Percentiles rank a stretch among this genome's conserved stretches.
Evolutionary conservation across 2,797 vertebrate genomes (phyloP).

Genomic region (Micrastur ruficollis): DNA sequence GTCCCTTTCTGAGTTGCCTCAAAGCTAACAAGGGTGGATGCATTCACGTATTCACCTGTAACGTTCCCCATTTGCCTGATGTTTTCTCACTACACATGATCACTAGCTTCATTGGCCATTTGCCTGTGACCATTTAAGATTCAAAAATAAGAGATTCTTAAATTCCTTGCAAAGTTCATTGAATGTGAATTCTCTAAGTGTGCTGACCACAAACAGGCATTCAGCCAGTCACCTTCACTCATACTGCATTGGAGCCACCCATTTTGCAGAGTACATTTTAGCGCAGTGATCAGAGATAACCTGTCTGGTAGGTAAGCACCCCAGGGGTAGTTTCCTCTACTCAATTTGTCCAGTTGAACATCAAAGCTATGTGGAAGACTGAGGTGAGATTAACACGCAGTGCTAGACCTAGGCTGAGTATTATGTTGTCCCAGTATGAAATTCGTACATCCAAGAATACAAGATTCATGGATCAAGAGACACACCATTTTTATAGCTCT

Average conservation of each 20-base stretch:
- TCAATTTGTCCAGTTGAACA: not conserved
- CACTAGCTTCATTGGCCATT: not conserved
- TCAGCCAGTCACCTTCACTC: not conserved
- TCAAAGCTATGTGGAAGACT: not conserved
- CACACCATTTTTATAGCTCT: not conserved
- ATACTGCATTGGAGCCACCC: not conserved
- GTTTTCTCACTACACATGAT: not conserved
- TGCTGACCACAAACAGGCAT: not conserved
- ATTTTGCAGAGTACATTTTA: accelerated
- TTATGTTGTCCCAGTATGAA: not conserved
- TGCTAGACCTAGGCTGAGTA: not conserved
- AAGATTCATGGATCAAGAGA: not conserved
- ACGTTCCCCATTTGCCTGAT: not conserved
- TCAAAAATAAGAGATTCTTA: not conserved
- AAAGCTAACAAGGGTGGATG: not conserved
- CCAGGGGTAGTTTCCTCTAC: accelerated
- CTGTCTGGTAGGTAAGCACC: accelerated
- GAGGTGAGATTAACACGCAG: not conserved
- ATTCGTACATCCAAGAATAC: not conserved
- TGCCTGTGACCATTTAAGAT: not conserved
- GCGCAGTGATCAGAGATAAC: not conserved
- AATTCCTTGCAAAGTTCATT: not conserved
- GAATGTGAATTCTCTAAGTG: not conserved
- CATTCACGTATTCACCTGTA: not conserved
- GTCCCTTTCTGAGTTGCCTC: not conserved